Conservation (phyloP, 2,888 invertebrate species). For the Patella pellucida region DNA sequence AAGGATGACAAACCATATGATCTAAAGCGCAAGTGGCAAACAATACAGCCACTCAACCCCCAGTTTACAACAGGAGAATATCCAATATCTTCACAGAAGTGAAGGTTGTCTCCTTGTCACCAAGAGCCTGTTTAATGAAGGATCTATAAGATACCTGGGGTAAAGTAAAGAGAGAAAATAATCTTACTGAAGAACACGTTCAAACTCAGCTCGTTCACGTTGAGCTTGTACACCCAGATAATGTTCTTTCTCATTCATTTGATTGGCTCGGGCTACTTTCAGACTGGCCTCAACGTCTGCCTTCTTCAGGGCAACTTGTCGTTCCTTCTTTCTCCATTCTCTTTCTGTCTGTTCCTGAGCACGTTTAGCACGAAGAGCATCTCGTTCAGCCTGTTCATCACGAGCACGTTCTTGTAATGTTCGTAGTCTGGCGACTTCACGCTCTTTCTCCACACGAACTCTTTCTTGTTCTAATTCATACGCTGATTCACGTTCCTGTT, state of each 20-base stretch:
- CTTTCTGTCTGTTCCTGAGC: conserved; percentile 70
- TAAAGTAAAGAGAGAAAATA: neutral
- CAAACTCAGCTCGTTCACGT: conserved; percentile 70
- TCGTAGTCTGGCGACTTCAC: conserved; percentile 67
- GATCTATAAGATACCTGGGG: too few species aligned
- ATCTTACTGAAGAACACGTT: conserved; percentile 67
- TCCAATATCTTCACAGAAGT: neutral
- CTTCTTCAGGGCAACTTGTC: conserved; percentile 65
- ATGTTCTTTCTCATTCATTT: conserved; percentile 70
- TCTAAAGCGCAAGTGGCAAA: too few species aligned
- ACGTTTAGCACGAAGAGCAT: conserved; percentile 69
- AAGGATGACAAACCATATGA: too few species aligned
- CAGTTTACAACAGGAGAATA: too few species aligned
- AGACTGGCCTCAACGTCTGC: conserved; percentile 66
- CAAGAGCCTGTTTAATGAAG: too few species aligned
- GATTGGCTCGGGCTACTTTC: conserved; percentile 65
- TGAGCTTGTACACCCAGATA: conserved; percentile 71
- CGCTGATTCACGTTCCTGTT: conserved; percentile 67
- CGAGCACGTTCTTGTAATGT: conserved; percentile 69
- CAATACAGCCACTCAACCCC: too few species aligned
- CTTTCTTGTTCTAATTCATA: conserved; percentile 68
- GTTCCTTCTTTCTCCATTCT: conserved; percentile 71
- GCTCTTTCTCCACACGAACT: conserved; percentile 70
- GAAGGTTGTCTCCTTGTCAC: too few species aligned
- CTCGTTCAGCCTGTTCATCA: conserved; percentile 70